phyloP scores from a whole-genome alignment of 2,797 vertebrate species.

The Gadopsis marmoratus region DNA sequence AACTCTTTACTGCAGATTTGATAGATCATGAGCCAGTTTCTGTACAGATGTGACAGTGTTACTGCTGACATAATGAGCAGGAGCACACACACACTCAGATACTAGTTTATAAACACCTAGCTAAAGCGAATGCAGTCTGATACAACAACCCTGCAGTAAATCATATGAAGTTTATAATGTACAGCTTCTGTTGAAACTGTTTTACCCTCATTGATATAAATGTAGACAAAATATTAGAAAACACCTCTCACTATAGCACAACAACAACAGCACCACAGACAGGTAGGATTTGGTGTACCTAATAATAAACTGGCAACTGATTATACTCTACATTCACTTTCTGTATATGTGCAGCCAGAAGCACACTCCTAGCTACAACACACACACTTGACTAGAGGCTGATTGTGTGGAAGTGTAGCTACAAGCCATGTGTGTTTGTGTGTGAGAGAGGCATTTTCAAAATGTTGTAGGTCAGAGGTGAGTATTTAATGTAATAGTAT shows the following conservation, averaged over 20 bases:
- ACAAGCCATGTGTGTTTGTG: too few relatives aligned
- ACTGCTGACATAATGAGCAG: neutral
- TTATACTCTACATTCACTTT: neutral
- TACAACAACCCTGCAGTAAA: too few relatives aligned
- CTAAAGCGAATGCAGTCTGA: too few relatives aligned
- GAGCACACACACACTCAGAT: neutral
- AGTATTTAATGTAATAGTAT: neutral
- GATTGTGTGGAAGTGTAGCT: neutral
- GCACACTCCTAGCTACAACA: neutral
- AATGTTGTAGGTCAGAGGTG: neutral
- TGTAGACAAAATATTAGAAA: neutral
- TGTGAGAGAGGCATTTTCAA: neutral
- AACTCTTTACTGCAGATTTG: slow-evolving; percentile 5
- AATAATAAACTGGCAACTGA: neutral
- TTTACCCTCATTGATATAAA: neutral
- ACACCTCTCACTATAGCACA: neutral
- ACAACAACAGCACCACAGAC: neutral
- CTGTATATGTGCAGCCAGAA: neutral
- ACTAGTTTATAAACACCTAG: too few relatives aligned
- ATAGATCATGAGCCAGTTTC: neutral
- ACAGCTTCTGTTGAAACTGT: too few relatives aligned
- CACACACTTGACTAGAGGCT: neutral
- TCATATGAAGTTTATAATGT: too few relatives aligned
- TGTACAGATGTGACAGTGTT: neutral
- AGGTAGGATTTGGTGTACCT: neutral